Conservation (phyloP, 2,113 vertebrate species). For the Aspidoscelis tigris region DNA sequence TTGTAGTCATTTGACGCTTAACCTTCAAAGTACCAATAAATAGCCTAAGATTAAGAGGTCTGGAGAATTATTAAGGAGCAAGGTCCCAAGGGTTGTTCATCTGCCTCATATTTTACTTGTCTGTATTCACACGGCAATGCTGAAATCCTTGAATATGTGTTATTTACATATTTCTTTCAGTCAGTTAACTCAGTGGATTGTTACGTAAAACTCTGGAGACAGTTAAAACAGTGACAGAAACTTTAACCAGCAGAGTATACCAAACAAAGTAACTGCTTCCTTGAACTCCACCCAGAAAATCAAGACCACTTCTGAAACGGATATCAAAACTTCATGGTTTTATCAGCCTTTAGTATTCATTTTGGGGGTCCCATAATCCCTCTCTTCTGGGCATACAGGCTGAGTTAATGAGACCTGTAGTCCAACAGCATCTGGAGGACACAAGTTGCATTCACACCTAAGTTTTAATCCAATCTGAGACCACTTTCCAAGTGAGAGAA, state of each 20-base stretch:
- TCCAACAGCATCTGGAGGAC: too few relatives aligned
- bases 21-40: too few relatives aligned
- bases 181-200: neutral
- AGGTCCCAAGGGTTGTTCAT: too few relatives aligned
- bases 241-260: conserved; percentile 4
- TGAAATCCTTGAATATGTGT: conserved; percentile 7
- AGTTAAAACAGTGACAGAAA: neutral
- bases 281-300: neutral
- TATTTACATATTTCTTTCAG: neutral
- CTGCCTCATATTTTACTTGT: too few relatives aligned
- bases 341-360: neutral
- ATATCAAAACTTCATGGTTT: neutral
- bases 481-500: too few relatives aligned
- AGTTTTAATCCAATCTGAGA: too few relatives aligned
- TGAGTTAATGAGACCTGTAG: too few relatives aligned
- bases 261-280: neutral
- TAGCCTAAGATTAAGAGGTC: neutral
- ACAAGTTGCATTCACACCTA: too few relatives aligned
- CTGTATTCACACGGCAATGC: neutral
- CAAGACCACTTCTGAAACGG: neutral
- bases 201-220: neutral
- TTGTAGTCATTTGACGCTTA: too few relatives aligned
- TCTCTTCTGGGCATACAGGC: too few relatives aligned
- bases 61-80: neutral
- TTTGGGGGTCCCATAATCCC: neutral